A percentile compares a stretch with the other conserved stretches of the same genome.
Evolutionary conservation across 2,797 vertebrate species (phyloP).

Genomic region (Mormyrops boulengeri): DNA sequence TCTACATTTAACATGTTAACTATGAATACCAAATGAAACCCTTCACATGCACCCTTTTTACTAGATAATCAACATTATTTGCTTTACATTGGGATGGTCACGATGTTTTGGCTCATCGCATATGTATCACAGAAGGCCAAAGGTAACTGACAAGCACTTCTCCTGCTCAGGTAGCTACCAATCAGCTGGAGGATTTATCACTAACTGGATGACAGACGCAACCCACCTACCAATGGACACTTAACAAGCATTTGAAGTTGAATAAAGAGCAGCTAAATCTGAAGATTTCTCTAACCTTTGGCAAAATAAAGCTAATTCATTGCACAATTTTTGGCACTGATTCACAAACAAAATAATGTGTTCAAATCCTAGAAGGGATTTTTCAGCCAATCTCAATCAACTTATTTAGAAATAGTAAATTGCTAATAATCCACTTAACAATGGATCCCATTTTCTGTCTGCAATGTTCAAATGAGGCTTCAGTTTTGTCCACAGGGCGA

Average conservation of each 20-base stretch:
- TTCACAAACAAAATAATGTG: neutral
- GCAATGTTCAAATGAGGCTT: neutral
- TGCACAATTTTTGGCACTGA: neutral
- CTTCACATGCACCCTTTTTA: neutral
- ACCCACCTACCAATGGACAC: neutral
- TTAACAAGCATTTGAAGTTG: neutral
- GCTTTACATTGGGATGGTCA: neutral
- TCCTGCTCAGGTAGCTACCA: neutral
- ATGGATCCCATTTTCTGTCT: neutral
- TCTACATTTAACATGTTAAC: neutral
- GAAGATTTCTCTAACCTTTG: neutral
- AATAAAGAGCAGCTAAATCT: neutral
- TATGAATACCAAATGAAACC: neutral
- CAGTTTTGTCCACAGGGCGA: neutral
- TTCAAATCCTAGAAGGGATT: neutral
- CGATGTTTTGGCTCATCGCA: neutral
- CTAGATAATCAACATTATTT: neutral
- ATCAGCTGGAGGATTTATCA: neutral
- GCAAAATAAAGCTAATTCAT: neutral
- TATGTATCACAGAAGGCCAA: neutral
- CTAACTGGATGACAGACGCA: neutral
- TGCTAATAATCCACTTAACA: neutral
- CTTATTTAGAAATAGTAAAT: neutral
- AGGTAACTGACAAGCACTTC: neutral
- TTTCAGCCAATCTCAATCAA: neutral